Conservation (phyloP, 2,797 vertebrate species). For the Sparidentex hasta region DNA sequence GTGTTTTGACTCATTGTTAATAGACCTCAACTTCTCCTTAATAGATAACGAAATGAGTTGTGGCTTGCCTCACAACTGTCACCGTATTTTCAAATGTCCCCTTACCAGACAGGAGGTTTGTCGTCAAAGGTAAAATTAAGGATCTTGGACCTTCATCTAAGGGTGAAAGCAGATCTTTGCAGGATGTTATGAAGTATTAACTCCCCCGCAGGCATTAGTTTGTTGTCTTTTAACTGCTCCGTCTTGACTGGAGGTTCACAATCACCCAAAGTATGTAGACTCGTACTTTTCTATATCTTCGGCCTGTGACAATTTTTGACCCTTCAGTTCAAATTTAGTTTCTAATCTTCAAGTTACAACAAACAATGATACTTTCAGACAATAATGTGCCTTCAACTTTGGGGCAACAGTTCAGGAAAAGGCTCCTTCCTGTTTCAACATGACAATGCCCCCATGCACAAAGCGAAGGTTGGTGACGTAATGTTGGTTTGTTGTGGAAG, state of each 20-base stretch:
- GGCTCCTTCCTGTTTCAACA: background rate
- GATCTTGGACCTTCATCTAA: background rate
- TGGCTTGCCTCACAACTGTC: background rate
- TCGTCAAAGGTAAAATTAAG: background rate
- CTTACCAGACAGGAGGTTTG: background rate
- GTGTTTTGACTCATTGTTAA: background rate
- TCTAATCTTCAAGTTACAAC: background rate
- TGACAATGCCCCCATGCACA: background rate
- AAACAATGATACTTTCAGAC: background rate
- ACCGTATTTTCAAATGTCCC: background rate
- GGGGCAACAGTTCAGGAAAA: background rate
- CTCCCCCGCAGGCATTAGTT: too few species aligned
- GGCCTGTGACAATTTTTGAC: background rate
- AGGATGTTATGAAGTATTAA: background rate
- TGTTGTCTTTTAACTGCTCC: background rate
- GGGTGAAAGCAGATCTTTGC: slow-evolving; percentile 1
- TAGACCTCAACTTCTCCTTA: slow-evolving; percentile 14
- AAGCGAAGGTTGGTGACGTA: background rate
- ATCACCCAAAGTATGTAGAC: background rate
- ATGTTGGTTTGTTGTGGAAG: background rate
- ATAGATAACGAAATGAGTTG: background rate
- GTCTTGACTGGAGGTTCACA: background rate
- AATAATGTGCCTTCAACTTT: background rate
- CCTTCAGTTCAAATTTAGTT: background rate
- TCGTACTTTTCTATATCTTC: background rate